Conservation (phyloP, 2,797 vertebrate genomes). For the Acestrorhynchus altus region DNA sequence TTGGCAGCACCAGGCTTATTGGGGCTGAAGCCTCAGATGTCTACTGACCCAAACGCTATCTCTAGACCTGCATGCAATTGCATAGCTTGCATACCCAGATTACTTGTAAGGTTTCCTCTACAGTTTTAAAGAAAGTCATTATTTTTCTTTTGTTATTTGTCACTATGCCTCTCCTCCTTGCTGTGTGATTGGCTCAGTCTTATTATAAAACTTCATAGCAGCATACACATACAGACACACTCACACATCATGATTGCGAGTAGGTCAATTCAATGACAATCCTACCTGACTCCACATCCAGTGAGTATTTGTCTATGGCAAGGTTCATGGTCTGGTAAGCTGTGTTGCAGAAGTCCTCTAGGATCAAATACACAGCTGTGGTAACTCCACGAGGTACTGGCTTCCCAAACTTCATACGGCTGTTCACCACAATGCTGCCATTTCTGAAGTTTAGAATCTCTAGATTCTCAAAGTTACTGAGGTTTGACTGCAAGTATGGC, state of each 20-base stretch:
- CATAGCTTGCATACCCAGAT: too few relatives aligned
- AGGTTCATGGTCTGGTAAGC: conserved; percentile 95
- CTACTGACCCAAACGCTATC: too few relatives aligned
- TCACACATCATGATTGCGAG: not conserved
- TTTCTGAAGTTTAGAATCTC: conserved; percentile 98
- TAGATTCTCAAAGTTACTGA: conserved; percentile 92
- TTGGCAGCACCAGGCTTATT: too few relatives aligned
- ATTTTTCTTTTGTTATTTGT: not conserved
- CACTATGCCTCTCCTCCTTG: not conserved
- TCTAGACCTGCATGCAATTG: too few relatives aligned
- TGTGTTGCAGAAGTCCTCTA: conserved; percentile 92
- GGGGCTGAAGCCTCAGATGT: too few relatives aligned
- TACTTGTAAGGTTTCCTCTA: too few relatives aligned
- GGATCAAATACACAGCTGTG: conserved; percentile 87
- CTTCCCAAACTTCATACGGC: conserved; percentile 89
- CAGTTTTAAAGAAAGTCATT: too few relatives aligned
- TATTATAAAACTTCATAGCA: not conserved
- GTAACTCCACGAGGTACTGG: conserved; percentile 86
- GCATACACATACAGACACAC: not conserved
- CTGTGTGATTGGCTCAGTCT: not conserved
- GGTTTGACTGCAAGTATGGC: conserved; percentile 93
- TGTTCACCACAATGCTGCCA: conserved; percentile 96
- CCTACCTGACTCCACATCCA: conserved; percentile 94
- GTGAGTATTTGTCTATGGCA: conserved; percentile 91
- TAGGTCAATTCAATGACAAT: not conserved